Evolutionary conservation across 2,113 vertebrate species (phyloP), one percentile per base, ranked within the genome.

Genomic region (Haemorhous mexicanus): DNA sequence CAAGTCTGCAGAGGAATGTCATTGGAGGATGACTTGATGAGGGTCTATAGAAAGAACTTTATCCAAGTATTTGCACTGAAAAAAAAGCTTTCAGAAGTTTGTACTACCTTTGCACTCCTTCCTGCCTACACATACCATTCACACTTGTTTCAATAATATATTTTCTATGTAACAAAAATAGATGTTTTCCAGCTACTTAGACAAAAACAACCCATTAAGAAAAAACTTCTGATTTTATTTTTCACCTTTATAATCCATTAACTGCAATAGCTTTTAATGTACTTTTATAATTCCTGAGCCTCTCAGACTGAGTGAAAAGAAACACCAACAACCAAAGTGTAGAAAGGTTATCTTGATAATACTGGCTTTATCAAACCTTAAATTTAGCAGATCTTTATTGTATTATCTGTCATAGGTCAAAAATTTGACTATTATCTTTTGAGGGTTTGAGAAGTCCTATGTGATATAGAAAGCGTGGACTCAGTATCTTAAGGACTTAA

Each of bases 171-270:
- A 63, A 52, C 11, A 74, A 74, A 84, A 86, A 24, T 2, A 70
- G 47, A 28, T 30, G 28, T 74, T 93, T 83, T 86, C 33, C 50
- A 46, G 21, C 19, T 70, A 78, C 61, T 61, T 56, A 78, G 35
- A 24, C 88, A 86, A 89, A 37, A 90, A 21, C 5, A 66, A 28
- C 4, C 27, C 58, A 81, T 90, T 87, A 88, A 55, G 67, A 70
- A 89, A 93, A 89, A 89, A 46, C 8, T 80, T 86, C 33, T 10
- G 10, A 59, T 81, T 92, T 82, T 5, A 32, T 62, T 93, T 94
- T 86, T 92, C 82, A 85, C 58, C 70, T 93, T 52, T 90, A 67
- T 73, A 73, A 30, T 76, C 63, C 50, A 86, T 94, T 90, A 95
- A 62, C 59, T 37, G 26, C 77, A 93, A 74, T 24, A 88, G 50